Evolutionary conservation across 2,113 vertebrate species (phyloP), one percentile per base, ranked within the genome.

Genomic region (Caretta caretta): DNA sequence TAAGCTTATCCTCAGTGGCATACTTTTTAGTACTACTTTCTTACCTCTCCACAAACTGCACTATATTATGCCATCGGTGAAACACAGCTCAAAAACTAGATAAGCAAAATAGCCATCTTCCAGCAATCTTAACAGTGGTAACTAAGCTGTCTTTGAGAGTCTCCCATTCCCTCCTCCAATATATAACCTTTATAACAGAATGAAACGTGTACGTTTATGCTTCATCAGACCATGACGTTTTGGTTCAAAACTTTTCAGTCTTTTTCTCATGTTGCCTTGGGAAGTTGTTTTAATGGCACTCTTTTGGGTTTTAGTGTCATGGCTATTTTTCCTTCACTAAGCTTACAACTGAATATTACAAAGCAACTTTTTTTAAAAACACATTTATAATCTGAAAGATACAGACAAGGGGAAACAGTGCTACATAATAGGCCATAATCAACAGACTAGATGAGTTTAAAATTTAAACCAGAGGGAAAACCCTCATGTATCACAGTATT

Each of bases 351-450:
- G 90, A 94, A 75, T 93, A 93, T 91, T 95, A 95, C 95, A 97
- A 90, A 57, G 83, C 87, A 97, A 88, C 83, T 92, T 79, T 56
- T 94, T 93, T 90, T 95, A 93, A 89, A 86, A 88, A 96, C 93
- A 95, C 93, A 88, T 13, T 91, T 95, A 97, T 96, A 57, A 90
- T 92, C 83, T 92, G 91, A 92, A 96, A 92, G 89, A 93, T 90
- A 92, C 3, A 96, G 92, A 92, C 93, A 95, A 94, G 79, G 85
- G 95, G 87, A 95, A 97, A 93, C n/a, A 94, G 81, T 90, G 92
- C 90, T 96, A 97, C 89, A 96, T n/a, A 93, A 95, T 86, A 90
- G 92, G 83, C 59, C 95, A 92, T 92, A 97, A 96, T 97, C 96
- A 96, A 88, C 87, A 85, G 49, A 87, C 89, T 92, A 96, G 94